These are phyloP conservation scores for Acropora yongei DNA, from an alignment of 64 coral and sea anemone genomes.

Conservation along the genomic window DNA sequence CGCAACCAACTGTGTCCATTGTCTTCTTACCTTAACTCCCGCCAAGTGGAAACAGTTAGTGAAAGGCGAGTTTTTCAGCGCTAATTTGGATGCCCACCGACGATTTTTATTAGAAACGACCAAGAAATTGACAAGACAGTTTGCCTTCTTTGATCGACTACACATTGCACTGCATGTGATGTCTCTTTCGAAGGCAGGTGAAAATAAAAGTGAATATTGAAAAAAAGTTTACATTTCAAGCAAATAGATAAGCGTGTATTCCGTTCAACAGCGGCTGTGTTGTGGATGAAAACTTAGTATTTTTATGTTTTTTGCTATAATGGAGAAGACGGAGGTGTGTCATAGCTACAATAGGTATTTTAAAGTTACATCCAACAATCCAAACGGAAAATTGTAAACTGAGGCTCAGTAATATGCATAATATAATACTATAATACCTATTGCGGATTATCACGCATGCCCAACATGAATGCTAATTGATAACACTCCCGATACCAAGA, in stretches of 20 bases:
- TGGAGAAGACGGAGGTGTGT: no score
- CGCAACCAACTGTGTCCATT: neutral
- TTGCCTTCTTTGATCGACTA: neutral
- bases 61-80: neutral
- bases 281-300: neutral
- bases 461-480: no score
- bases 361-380: neutral
- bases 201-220: constrained; percentile 17
- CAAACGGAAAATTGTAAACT: no score
- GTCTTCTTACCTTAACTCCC: neutral
- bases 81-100: constrained; percentile 38
- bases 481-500: no score
- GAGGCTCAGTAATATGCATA: no score
- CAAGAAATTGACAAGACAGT: constrained; percentile 19
- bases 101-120: constrained; percentile 16
- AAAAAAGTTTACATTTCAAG: neutral
- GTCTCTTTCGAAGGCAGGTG: neutral
- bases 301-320: neutral
- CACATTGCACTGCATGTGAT: constrained; percentile 10
- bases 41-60: neutral
- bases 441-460: no score
- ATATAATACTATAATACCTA: no score
- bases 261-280: neutral
- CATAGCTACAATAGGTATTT: neutral
- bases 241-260: neutral